Evolutionary conservation across 2,113 vertebrate genomes (phyloP).

Genomic region (Aspiorhynchus laticeps): DNA sequence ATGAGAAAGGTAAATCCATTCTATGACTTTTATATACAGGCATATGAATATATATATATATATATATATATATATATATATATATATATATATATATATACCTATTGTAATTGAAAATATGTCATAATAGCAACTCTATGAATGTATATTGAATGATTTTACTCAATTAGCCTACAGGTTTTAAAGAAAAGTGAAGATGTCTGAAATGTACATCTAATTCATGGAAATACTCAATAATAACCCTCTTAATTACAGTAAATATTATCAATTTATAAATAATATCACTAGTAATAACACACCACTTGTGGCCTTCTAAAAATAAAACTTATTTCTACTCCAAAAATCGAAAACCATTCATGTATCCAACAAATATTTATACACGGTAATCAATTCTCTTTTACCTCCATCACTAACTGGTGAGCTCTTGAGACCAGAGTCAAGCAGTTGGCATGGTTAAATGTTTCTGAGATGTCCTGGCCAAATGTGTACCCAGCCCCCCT

Average conservation of each 20-base stretch:
- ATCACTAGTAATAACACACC: neutral
- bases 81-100: too few relatives aligned
- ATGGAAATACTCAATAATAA: neutral
- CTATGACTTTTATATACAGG: too few relatives aligned
- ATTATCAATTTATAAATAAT: neutral
- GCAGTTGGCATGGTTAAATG: slow-evolving; percentile 98
- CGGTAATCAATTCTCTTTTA: slow-evolving; percentile 57
- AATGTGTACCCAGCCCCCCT: slow-evolving; percentile 86
- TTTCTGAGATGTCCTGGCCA: slow-evolving; percentile 98
- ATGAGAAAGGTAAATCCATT: too few relatives aligned
- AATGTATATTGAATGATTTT: neutral
- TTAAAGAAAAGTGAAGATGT: neutral
- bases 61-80: too few relatives aligned
- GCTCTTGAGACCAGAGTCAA: slow-evolving; percentile 97
- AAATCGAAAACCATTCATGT: too few relatives aligned
- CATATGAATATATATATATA: too few relatives aligned
- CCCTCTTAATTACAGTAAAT: too few relatives aligned
- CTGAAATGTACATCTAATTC: neutral
- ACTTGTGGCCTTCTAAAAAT: neutral
- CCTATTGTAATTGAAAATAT: too few relatives aligned
- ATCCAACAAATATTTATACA: neutral
- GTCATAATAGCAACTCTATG: neutral
- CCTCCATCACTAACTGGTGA: slow-evolving; percentile 99
- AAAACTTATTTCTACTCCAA: too few relatives aligned
- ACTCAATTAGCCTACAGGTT: neutral